Percentiles rank a stretch among this genome's conserved stretches.
Conservation (phyloP, 1,140 invertebrate species). For the Druon quercuslanigerum region DNA sequence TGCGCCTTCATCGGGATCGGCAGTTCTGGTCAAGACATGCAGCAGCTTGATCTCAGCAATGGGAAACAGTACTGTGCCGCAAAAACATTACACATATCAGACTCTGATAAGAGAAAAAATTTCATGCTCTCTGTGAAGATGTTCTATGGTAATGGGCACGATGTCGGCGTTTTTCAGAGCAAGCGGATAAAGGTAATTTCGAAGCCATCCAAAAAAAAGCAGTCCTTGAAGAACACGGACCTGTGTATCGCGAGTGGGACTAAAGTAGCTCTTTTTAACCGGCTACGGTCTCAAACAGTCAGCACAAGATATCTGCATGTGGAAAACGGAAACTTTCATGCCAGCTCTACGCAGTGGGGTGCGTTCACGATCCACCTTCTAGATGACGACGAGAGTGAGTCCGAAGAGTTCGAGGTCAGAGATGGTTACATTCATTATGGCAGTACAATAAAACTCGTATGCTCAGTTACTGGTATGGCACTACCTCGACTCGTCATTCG, state of each 20-base stretch:
- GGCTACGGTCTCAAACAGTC: slow-evolving; percentile 98
- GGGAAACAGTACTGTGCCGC: slow-evolving; percentile 99
- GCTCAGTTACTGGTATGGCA: slow-evolving; percentile 99
- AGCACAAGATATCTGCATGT: slow-evolving; percentile 99
- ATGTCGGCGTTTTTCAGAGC: slow-evolving; percentile 98
- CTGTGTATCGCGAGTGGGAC: slow-evolving; percentile 99
- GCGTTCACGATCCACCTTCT: slow-evolving; percentile 99
- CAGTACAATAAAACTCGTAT: slow-evolving; percentile 97
- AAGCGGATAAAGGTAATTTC: slow-evolving; percentile 99
- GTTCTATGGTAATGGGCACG: slow-evolving; percentile 98
- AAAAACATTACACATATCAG: slow-evolving; percentile 99
- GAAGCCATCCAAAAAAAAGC: slow-evolving; percentile 99
- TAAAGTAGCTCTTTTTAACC: slow-evolving; percentile 99
- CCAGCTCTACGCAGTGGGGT: slow-evolving; percentile 99
- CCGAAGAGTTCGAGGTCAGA: slow-evolving; percentile 95
- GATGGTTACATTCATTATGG: slow-evolving; percentile 99
- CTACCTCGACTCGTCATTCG: slow-evolving; percentile 96
- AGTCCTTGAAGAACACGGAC: slow-evolving; percentile 99
- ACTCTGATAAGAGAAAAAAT: slow-evolving; percentile 99
- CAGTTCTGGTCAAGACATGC: slow-evolving; percentile 99
- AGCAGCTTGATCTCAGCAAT: slow-evolving; percentile 96
- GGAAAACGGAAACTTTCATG: slow-evolving; percentile 99
- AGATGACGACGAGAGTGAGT: slow-evolving; percentile 98
- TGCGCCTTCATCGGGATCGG: slow-evolving; percentile 99
- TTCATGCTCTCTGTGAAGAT: slow-evolving; percentile 99